Percentiles rank a stretch among this genome's conserved stretches.
Evolutionary conservation across 2,797 vertebrate genomes (phyloP).

Genomic region (Thunnus albacares): DNA sequence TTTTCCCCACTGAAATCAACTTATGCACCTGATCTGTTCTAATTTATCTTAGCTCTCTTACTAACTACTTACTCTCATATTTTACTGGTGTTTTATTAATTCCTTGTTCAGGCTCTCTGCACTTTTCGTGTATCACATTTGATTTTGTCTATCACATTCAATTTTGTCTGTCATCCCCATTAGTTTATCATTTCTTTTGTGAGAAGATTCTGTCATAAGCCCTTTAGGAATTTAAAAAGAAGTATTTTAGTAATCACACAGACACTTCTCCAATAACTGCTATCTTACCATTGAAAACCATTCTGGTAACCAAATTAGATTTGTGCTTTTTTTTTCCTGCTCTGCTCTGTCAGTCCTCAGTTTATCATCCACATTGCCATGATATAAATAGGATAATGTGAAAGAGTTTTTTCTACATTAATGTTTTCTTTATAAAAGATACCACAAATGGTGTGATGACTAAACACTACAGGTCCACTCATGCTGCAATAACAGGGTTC

Average conservation of each 20-base stretch:
- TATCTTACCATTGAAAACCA: neutral
- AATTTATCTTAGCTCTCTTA: conserved; percentile 39
- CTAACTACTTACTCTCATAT: conserved; percentile 6
- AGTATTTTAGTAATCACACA: neutral
- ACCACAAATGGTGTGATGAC: neutral
- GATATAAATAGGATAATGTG: too few relatives aligned
- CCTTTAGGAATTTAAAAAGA: neutral
- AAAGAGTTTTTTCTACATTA: neutral
- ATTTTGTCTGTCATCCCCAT: conserved; percentile 20
- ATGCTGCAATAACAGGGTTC: conserved; percentile 12
- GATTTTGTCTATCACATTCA: neutral
- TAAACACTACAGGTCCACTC: conserved; percentile 22
- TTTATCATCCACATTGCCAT: neutral
- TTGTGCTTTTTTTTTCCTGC: neutral
- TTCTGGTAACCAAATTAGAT: neutral
- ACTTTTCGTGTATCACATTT: neutral
- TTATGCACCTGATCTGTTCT: conserved; percentile 48
- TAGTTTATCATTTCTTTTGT: conserved; percentile 13
- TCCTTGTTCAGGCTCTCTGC: conserved; percentile 6
- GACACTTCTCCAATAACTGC: neutral
- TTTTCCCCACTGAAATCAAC: conserved; percentile 67
- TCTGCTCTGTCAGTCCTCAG: neutral
- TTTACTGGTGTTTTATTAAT: conserved; percentile 26
- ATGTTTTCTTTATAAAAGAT: neutral
- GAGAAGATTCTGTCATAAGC: neutral